Base-by-base conservation (phyloP, 2,888 invertebrate species). In the Griposia aprilina region DNA sequence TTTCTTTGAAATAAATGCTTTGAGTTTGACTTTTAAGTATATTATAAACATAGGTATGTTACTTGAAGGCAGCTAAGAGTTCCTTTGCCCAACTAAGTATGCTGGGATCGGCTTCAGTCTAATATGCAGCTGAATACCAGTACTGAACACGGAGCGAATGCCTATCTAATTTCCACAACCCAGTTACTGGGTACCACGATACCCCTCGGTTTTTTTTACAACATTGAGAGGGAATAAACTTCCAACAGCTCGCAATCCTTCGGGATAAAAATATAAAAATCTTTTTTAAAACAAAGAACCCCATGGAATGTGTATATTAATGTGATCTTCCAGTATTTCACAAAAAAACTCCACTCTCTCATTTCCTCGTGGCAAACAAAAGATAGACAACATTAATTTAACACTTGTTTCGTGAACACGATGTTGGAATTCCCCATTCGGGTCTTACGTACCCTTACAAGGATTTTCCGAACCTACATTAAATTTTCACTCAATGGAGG, bases 361-460 rank as follows among this genome's bases (percentile, higher is more conserved):
- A n/a, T 41, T 60, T 59, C 23, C 17, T 65, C 2, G 2, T n/a
- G n/a, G 41, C 17, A 55, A 66, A 80, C 62, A 78, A 71, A 78
- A 68, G 15, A 60, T 30, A 48, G 3, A 13, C 20, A 55, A n/a
- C 8, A 30, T 45, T 79, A 8, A 8, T 41, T 75, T 15, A 63
- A 48, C 23, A n/a, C 17, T 50, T 36, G 15, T 55, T 55, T 68
- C 55, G 55, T 50, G 17, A 23, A 41, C 23, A 82, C 86, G 86
- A 82, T 82, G 67, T 71, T 13, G 13, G 2, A 26, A 59, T 55
- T 63, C 17, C 52, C 76, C 26, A 65, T 72, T 68, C 2, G 8
- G 20, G 26, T 55, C 41, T 63, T 48, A 68, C 6, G 15, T 41
- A 23, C 59, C 57, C 30, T n/a, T 75, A 71, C 82, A 82, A 65